Evolutionary conservation across 2,888 invertebrate species (phyloP), one percentile per base, ranked within the genome.

Genomic region (Timema podura): DNA sequence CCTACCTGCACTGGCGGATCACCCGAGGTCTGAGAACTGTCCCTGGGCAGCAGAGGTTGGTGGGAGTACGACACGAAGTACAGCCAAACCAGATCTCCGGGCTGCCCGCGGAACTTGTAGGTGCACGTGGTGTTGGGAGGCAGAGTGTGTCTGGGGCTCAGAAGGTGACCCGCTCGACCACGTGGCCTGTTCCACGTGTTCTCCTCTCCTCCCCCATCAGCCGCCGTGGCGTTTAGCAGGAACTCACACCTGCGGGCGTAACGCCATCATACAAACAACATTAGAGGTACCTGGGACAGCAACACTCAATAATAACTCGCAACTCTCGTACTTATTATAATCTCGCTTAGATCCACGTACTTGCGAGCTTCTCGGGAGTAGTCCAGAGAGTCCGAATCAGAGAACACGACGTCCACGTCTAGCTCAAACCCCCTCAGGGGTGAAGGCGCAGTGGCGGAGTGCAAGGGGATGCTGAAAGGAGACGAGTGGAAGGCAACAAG

Each of bases 401-500:
- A 91, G 79, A 94, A 94, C 54, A 94, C 88, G 54, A 95, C 91
- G 77, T 93, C 92, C n/a, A 94, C 91, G 76, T 91, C 90, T 64
- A 95, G 85, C 78, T 95, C 95, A 77, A 95, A 91, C 70, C 92
- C 92, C 5, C 92, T 84, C 70, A 95, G 83, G 0, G 91, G 76
- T 7, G 76, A 89, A 0, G 89, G 88, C 65, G 87, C 87, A 5
- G 88, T 87, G 6, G 85, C 85, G 8, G 86, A 85, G 69, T 90
- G 89, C 68, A 92, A 82, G 5, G 94, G 93, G 68, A 93, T 91
- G 73, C 92, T 91, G 79, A 89, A 89, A 0, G 93, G 90, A 11
- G 93, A 92, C 44, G 94, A 93, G 80, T 91, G 91, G 80, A 95
- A 94, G 68, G 93, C 93, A 8, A 95, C 91, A 67, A 94, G 85